Conservation (phyloP, 1,140 invertebrate genomes). For the Tigriopus japonicus region DNA sequence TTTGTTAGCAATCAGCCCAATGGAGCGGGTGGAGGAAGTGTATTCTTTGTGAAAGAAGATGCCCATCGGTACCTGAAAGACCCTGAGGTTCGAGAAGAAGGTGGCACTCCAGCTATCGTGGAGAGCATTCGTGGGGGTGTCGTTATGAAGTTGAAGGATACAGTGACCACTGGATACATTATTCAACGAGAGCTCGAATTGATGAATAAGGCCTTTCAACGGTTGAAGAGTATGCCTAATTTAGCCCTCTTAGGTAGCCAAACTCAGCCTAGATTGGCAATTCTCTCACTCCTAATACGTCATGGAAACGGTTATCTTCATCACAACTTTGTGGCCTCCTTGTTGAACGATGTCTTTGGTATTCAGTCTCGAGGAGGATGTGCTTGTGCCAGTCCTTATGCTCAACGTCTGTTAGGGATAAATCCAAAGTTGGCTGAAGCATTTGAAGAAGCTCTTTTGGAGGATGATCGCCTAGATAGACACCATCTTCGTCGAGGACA, state of each 20-base stretch:
- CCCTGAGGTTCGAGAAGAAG: slow-evolving; percentile 51
- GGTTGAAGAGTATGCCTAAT: neutral
- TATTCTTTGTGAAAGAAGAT: slow-evolving; percentile 38
- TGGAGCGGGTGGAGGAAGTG: slow-evolving; percentile 38
- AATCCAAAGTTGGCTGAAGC: slow-evolving; percentile 47
- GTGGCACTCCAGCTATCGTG: slow-evolving; percentile 60
- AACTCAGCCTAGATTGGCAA: neutral
- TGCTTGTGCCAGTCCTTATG: slow-evolving; percentile 63
- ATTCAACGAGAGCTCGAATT: slow-evolving; percentile 42
- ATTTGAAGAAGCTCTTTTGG: slow-evolving; percentile 51
- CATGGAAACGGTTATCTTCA: slow-evolving; percentile 47
- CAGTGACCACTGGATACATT: slow-evolving; percentile 50
- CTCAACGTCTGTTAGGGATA: slow-evolving; percentile 63
- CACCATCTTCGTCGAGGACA: slow-evolving; percentile 34
- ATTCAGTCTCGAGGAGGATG: slow-evolving; percentile 71
- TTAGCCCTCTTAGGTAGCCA: neutral
- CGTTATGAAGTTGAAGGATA: slow-evolving; percentile 65
- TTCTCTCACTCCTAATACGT: neutral
- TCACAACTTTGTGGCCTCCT: slow-evolving; percentile 67
- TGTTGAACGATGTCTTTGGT: slow-evolving; percentile 79
- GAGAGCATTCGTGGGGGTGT: slow-evolving; percentile 65
- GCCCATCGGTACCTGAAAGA: slow-evolving; percentile 35
- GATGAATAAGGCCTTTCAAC: neutral
- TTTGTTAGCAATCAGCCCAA: slow-evolving; percentile 32
- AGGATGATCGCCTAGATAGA: slow-evolving; percentile 47